These are phyloP conservation scores for Sthenelais limicola DNA, from an alignment of 2,888 invertebrate species.

Conservation along the genomic window DNA sequence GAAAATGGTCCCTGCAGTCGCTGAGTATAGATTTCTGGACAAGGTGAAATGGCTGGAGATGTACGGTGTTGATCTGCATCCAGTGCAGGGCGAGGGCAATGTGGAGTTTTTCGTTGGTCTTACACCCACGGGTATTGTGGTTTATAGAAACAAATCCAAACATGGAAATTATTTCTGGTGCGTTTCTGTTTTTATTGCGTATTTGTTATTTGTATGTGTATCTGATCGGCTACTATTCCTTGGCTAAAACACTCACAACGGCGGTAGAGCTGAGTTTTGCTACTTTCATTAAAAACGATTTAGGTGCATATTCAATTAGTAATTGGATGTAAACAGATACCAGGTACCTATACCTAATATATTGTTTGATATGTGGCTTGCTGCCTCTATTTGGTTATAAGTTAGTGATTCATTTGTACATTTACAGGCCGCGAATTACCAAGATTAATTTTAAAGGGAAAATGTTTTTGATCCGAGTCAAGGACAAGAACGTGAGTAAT, in stretches of 20 bases:
- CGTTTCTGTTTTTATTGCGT: too few species aligned
- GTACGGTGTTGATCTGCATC: conserved; percentile 98
- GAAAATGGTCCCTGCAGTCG: conserved; percentile 90
- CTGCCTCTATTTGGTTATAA: too few species aligned
- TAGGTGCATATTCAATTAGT: too few species aligned
- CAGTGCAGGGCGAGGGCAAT: conserved; percentile 91
- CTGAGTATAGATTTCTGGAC: conserved; percentile 95
- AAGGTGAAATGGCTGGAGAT: conserved; percentile 99
- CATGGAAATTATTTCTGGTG: conserved; percentile 98
- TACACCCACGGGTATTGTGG: conserved; percentile 95
- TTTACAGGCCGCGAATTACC: conserved; percentile 86
- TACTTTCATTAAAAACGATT: too few species aligned
- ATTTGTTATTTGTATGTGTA: too few species aligned
- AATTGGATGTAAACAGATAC: too few species aligned
- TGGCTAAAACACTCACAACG: too few species aligned
- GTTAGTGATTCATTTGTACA: too few species aligned
- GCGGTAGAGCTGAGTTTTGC: too few species aligned
- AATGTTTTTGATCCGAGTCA: conserved; percentile 95
- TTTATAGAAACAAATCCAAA: conserved; percentile 94
- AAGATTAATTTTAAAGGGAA: conserved; percentile 97
- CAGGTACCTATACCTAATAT: too few species aligned
- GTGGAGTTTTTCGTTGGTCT: conserved; percentile 96
- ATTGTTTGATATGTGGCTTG: too few species aligned
- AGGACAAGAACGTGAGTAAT: conserved; percentile 92
- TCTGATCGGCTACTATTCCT: too few species aligned